Evolutionary conservation across 2,113 vertebrate species (phyloP).

Genomic region (Neopipo cinnamomea): DNA sequence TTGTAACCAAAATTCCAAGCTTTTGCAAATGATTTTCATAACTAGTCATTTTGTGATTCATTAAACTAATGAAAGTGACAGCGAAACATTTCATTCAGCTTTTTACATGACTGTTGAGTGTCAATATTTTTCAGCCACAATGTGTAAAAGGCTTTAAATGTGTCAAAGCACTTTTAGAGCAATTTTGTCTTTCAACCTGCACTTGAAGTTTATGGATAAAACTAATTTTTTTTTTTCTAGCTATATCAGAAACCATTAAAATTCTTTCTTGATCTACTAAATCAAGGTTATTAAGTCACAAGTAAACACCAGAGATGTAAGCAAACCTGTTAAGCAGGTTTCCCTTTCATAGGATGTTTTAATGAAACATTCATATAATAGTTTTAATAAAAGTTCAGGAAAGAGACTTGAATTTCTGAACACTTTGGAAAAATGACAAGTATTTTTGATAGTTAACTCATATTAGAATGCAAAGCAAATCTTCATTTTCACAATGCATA

Average conservation of each 20-base stretch:
- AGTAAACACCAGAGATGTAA: not conserved
- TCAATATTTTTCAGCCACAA: not conserved
- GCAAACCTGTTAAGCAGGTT: not conserved
- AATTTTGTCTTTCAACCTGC: not conserved
- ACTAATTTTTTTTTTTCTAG: not conserved
- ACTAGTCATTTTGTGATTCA: not conserved
- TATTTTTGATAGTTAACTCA: not conserved
- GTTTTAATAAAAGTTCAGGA: not conserved
- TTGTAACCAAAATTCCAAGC: not conserved
- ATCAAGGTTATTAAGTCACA: not conserved
- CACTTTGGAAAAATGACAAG: not conserved
- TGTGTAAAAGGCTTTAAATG: not conserved
- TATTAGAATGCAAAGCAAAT: not conserved
- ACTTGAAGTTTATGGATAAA: not conserved
- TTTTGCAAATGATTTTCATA: not conserved
- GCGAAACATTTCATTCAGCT: not conserved
- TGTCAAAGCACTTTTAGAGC: not conserved
- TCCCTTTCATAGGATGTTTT: not conserved
- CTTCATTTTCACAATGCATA: not conserved
- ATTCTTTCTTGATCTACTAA: not conserved
- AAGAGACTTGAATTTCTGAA: not conserved
- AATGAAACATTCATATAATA: not conserved
- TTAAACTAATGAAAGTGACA: not conserved
- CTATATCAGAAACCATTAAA: not conserved
- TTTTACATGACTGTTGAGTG: not conserved